phyloP scores from a whole-genome alignment of 2,113 vertebrate genomes.

The Shinisaurus crocodilurus region DNA sequence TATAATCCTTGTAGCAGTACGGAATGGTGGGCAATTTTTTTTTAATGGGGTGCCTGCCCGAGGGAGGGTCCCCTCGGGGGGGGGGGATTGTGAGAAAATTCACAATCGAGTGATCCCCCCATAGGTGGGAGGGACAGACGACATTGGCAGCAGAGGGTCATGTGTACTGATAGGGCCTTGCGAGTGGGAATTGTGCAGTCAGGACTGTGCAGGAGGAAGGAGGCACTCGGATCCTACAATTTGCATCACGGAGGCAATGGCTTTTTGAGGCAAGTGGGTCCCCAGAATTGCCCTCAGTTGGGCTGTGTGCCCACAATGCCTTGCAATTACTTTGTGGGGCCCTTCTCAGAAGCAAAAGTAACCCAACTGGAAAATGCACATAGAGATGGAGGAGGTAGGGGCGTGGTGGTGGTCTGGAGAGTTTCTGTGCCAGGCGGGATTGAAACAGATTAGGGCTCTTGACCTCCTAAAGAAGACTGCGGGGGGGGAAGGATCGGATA shows the following conservation, averaged over 20 bases:
- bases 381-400: not conserved
- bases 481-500: not conserved
- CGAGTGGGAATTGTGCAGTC: not conserved
- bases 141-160: not conserved
- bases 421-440: not conserved
- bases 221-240: not conserved
- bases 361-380: not conserved
- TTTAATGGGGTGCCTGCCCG: too few species aligned
- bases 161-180: not conserved
- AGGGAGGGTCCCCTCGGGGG: too few species aligned
- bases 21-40: too few species aligned
- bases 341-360: not conserved
- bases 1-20: too few species aligned
- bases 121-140: too few species aligned
- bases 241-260: too few species aligned
- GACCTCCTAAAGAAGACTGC: not conserved
- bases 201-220: not conserved
- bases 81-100: too few species aligned
- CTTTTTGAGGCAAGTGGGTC: not conserved
- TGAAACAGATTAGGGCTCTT: slow-evolving; percentile 4
- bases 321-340: not conserved
- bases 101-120: not conserved
- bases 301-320: not conserved
- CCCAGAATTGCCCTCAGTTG: not conserved
- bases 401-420: not conserved